Conservation (phyloP, 2,797 vertebrate species). For the Naso thynnoides region DNA sequence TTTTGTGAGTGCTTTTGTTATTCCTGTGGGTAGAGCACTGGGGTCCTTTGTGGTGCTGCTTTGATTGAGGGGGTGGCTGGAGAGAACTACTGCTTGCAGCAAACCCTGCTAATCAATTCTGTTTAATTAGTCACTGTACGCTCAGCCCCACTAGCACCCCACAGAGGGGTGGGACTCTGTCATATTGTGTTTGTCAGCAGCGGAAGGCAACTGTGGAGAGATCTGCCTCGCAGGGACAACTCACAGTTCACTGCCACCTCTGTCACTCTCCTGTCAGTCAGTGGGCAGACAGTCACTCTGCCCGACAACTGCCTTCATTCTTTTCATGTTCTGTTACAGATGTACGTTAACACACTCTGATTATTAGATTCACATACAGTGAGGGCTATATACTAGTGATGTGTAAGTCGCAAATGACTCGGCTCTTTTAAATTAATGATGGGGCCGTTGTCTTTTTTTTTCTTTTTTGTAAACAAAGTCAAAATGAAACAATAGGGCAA, state of each 20-base stretch:
- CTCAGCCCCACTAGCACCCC: slow-evolving; percentile 50
- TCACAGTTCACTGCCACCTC: slow-evolving; percentile 75
- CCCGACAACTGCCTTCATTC: slow-evolving; percentile 37
- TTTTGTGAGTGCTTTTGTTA: slow-evolving; percentile 49
- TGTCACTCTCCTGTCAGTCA: slow-evolving; percentile 78
- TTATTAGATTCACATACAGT: slow-evolving; percentile 41
- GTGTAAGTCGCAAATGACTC: no score
- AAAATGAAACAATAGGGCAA: no score
- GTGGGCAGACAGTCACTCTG: slow-evolving; percentile 57
- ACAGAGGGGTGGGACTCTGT: slow-evolving; percentile 74
- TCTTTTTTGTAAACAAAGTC: no score
- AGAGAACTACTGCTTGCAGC: slow-evolving; percentile 52
- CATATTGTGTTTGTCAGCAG: slow-evolving; percentile 81
- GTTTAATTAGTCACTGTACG: slow-evolving; percentile 84
- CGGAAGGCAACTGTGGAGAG: slow-evolving; percentile 47
- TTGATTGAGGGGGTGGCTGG: slow-evolving; percentile 40
- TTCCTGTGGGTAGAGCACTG: slow-evolving; percentile 54
- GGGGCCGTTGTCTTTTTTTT: no score
- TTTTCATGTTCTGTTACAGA: slow-evolving; percentile 32
- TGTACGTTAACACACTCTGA: slow-evolving; percentile 25
- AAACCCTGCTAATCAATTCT: slow-evolving; percentile 81
- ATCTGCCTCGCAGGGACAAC: slow-evolving; percentile 74
- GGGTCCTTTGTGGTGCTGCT: slow-evolving; percentile 58
- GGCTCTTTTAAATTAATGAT: no score
- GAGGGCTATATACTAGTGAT: slow-evolving; percentile 13